Percentiles rank a stretch among this genome's conserved stretches.
These are phyloP conservation scores for Sebastolobus altivelis DNA, from an alignment of 2,797 vertebrate genomes.

Conservation along the genomic window DNA sequence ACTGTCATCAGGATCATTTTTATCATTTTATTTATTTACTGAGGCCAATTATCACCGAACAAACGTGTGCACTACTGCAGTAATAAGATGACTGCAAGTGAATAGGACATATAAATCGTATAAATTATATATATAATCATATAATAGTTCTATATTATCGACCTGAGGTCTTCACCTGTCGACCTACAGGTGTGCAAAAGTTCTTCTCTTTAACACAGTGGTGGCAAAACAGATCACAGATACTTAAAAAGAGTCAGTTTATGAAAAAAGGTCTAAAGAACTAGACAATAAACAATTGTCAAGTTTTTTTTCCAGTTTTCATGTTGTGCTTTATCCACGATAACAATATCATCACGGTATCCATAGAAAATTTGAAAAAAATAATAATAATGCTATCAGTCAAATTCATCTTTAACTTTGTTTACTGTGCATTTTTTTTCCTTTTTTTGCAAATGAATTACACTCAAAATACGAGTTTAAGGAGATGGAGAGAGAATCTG, in stretches of 20 bases:
- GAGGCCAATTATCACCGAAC: neutral
- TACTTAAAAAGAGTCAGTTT: neutral
- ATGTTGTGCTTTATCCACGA: neutral
- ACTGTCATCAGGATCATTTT: neutral
- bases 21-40: neutral
- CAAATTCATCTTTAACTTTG: rapidly evolving
- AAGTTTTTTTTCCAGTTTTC: neutral
- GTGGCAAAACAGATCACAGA: neutral
- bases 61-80: neutral
- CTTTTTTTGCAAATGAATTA: no score
- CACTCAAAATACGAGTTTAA: no score
- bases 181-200: no score
- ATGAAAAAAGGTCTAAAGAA: neutral
- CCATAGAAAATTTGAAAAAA: no score
- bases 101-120: no score
- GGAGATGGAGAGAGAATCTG: no score
- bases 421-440: no score
- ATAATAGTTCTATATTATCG: no score
- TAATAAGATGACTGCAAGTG: neutral
- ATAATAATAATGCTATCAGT: no score
- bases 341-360: neutral
- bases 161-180: no score
- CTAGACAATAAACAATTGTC: neutral
- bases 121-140: no score
- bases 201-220: no score